Evolutionary conservation across 2,113 vertebrate genomes (phyloP).

Genomic region (Pomatorhinus ruficollis): DNA sequence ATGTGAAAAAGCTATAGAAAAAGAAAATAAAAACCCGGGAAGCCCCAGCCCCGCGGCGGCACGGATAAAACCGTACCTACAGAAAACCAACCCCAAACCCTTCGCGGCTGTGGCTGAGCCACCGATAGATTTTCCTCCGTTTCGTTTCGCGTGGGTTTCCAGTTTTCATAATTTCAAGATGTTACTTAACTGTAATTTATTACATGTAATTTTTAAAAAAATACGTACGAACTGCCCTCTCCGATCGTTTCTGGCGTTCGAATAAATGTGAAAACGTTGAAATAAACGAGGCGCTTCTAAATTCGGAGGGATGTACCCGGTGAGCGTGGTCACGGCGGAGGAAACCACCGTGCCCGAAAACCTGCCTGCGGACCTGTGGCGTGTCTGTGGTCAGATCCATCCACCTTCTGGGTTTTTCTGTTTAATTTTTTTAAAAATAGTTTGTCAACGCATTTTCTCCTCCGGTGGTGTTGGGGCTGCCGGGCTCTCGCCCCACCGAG

Average conservation of each 20-base stretch:
- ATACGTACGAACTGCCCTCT: background rate
- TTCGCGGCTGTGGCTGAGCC: background rate
- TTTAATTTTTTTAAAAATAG: background rate
- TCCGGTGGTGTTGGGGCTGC: background rate
- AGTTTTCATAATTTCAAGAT: background rate
- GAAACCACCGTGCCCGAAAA: background rate
- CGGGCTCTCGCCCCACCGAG: background rate
- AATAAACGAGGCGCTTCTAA: background rate
- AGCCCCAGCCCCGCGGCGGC: background rate
- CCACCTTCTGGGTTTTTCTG: background rate
- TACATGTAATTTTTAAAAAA: background rate
- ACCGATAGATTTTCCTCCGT: background rate
- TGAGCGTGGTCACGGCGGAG: background rate
- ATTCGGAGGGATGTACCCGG: background rate
- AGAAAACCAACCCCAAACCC: background rate
- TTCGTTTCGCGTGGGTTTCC: background rate
- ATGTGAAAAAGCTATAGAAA: background rate
- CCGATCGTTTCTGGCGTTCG: background rate
- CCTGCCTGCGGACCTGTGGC: background rate
- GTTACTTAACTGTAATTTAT: background rate
- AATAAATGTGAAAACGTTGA: background rate
- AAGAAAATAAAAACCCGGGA: background rate
- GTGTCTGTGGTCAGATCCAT: background rate
- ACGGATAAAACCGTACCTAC: background rate
- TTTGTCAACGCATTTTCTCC: background rate